Conservation (phyloP, 23 tunicate species). For the Trididemnum clinides region DNA sequence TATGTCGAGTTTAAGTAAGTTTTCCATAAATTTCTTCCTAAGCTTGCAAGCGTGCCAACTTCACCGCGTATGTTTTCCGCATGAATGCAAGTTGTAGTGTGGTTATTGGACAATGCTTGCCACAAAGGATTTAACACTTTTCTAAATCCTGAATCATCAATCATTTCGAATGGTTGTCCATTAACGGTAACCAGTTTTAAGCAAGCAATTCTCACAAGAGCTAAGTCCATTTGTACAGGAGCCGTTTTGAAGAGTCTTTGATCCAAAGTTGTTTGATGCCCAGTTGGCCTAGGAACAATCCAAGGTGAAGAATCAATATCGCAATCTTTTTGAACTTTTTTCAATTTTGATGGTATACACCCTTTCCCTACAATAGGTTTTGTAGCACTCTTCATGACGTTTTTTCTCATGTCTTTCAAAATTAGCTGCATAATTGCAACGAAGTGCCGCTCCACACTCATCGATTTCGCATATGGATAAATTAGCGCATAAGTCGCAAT, state of each 20-base stretch:
- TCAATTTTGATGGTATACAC: neutral
- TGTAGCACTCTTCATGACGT: neutral
- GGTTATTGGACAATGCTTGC: too few relatives aligned
- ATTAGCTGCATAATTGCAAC: constrained; percentile 27
- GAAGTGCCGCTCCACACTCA: neutral
- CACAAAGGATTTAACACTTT: constrained; percentile 33
- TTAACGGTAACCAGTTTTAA: constrained; percentile 47
- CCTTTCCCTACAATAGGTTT: neutral
- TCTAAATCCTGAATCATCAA: constrained; percentile 41
- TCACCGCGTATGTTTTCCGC: too few relatives aligned
- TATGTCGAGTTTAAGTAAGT: too few relatives aligned
- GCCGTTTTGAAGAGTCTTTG: constrained; percentile 20
- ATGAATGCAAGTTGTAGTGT: too few relatives aligned
- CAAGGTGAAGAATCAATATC: neutral
- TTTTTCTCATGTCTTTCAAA: constrained; percentile 25
- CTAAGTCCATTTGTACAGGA: constrained; percentile 15
- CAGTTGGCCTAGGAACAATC: too few relatives aligned
- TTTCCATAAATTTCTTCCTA: too few relatives aligned
- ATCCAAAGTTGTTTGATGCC: constrained; percentile 18
- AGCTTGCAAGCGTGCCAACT: too few relatives aligned
- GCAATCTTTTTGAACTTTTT: neutral
- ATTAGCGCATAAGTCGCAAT: neutral
- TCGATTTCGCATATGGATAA: neutral
- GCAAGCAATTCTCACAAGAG: constrained; percentile 12
- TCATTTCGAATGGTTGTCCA: constrained; percentile 43